Base-by-base conservation (phyloP, 2,113 vertebrate genomes). In the Holacanthus passer region DNA sequence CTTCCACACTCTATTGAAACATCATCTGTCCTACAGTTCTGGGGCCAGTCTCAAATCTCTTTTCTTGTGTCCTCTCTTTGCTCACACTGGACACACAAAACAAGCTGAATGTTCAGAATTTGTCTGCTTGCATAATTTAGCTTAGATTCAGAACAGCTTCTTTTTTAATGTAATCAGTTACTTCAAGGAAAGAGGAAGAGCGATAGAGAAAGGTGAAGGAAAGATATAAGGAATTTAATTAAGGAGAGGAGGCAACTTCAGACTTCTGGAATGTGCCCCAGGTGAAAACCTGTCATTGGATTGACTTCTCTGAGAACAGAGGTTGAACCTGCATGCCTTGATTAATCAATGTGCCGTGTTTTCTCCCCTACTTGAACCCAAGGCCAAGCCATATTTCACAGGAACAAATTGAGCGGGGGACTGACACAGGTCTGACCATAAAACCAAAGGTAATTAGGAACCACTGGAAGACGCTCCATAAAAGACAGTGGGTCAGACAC, bases 361-460 rank as follows among this genome's bases (percentile, higher is more conserved):
- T 93, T 94, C 93, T 92, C 89, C 85, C 88, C 90, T 91, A 89
- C 92, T 93, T 94, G 86, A 93, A 91, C 91, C 92, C 88, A 92
- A 94, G 93, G 93, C 92, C 91, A 76, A 81, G 89, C 89, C 90
- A 94, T 94, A 94, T 94, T 95, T 95, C 93, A 93, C 86, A 20
- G 86, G 72, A 91, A 89, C 84, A 93, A 94, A 95, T 92, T 90
- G 90, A 94, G 91, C 66, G 59, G 77, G 70, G 87, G 83, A 90
- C 76, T 89, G 92, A 93, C 86, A 90, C 79, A 68, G 78, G 88
- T 92, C 88, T 88, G 87, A 84, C 84, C 88, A 92, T 92, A 91
- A 94, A 95, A 91, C 91, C 87, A 88, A 89, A 92, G 93, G 87
- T 94, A 95, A 95, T 95, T 94, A 95, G 90, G 85, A 89, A 84